These are phyloP conservation scores for Sclerodermus sp. DNA, from an alignment of 2,888 invertebrate genomes.

Conservation along the genomic window DNA sequence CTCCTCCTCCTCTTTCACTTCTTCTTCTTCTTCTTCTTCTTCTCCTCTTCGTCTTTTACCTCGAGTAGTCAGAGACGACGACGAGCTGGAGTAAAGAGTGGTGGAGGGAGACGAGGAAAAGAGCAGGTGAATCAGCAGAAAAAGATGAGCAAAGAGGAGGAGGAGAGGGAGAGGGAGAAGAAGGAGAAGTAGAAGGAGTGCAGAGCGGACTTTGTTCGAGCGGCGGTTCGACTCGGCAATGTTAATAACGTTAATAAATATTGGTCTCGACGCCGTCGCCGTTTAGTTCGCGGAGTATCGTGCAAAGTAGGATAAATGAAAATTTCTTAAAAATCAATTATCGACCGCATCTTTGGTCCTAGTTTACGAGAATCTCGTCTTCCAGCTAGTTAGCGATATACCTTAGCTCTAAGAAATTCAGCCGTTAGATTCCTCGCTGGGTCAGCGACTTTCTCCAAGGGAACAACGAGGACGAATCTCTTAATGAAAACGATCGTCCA, in stretches of 20 bases:
- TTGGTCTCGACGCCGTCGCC: too few species aligned
- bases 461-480: too few species aligned
- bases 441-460: too few species aligned
- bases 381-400: too few species aligned
- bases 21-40: constrained; percentile 18
- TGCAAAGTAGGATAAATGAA: too few species aligned
- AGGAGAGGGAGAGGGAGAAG: constrained; percentile 12
- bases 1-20: constrained; percentile 11
- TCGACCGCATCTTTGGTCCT: too few species aligned
- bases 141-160: constrained; percentile 11
- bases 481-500: constrained; percentile 15
- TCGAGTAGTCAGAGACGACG: constrained; percentile 27
- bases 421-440: too few species aligned
- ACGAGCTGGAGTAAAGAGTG: constrained; percentile 20
- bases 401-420: too few species aligned
- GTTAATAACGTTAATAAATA: background rate
- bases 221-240: background rate
- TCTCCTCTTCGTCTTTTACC: constrained; percentile 20
- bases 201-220: background rate
- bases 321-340: too few species aligned
- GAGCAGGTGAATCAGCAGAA: constrained; percentile 9
- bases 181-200: background rate
- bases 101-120: constrained; percentile 15
- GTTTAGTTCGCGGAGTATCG: too few species aligned
- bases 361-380: too few species aligned